Conservation (phyloP, 1,140 invertebrate genomes). For the Drosophila bocqueti region DNA sequence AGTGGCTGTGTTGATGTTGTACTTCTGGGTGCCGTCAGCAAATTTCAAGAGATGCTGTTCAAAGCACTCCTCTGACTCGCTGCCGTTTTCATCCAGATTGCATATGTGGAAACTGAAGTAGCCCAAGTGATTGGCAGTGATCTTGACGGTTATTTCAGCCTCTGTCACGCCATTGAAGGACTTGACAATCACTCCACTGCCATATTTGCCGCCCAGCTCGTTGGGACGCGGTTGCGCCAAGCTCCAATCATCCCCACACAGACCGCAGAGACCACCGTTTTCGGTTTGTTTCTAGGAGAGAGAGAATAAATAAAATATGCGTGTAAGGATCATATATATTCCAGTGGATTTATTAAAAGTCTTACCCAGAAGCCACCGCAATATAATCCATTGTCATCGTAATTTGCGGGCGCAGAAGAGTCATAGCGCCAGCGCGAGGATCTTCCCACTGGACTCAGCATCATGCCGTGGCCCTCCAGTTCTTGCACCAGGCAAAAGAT, state of each 20-base stretch:
- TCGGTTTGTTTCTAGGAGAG: constrained; percentile 77
- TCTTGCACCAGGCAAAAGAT: constrained; percentile 7
- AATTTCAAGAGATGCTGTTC: constrained; percentile 78
- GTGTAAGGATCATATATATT: background rate
- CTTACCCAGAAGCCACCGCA: constrained; percentile 87
- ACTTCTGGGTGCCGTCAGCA: constrained; percentile 44
- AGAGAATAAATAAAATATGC: too few relatives aligned
- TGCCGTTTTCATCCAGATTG: constrained; percentile 73
- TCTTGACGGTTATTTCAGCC: constrained; percentile 80
- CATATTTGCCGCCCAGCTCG: constrained; percentile 88
- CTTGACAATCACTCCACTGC: constrained; percentile 86
- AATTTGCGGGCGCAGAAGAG: constrained; percentile 86
- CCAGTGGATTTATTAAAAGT: rapidly evolving
- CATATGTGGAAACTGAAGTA: constrained; percentile 87
- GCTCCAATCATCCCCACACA: constrained; percentile 87
- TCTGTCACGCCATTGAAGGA: constrained; percentile 73
- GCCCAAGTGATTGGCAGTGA: constrained; percentile 87
- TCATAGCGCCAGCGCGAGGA: constrained; percentile 89
- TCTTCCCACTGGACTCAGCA: constrained; percentile 89
- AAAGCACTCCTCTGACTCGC: constrained; percentile 69
- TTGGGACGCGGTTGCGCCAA: constrained; percentile 86
- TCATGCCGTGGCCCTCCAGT: constrained; percentile 87
- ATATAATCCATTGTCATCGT: constrained; percentile 88
- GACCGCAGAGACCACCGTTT: constrained; percentile 86
- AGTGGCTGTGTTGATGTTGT: constrained; percentile 32